These are phyloP conservation scores for Serinus canaria DNA, from an alignment of 2,113 vertebrate species.

Conservation along the genomic window DNA sequence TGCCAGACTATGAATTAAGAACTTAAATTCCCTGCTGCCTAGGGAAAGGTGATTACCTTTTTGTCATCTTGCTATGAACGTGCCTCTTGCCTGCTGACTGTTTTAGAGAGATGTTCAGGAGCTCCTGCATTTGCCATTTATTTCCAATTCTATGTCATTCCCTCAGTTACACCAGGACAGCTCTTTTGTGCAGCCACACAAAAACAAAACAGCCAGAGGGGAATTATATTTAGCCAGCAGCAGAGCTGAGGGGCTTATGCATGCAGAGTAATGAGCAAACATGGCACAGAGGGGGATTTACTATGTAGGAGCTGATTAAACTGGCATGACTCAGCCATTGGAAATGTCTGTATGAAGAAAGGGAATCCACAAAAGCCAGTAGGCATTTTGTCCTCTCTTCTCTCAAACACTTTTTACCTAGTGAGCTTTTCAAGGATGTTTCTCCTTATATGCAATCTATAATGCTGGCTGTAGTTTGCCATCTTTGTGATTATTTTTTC, in stretches of 20 bases:
- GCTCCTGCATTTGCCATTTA: not conserved
- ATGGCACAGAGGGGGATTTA: not conserved
- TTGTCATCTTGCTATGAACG: rapidly evolving
- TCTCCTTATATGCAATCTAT: not conserved
- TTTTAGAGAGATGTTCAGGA: not conserved
- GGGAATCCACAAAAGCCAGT: not conserved
- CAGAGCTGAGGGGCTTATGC: not conserved
- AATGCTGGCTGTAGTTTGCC: not conserved
- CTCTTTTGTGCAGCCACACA: not conserved
- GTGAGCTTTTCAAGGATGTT: not conserved
- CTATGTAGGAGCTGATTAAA: not conserved
- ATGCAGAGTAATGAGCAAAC: not conserved
- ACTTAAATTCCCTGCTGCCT: not conserved
- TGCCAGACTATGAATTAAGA: not conserved
- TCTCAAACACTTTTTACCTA: not conserved
- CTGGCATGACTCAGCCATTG: not conserved
- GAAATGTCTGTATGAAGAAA: not conserved
- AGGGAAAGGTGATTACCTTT: not conserved
- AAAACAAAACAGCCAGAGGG: not conserved
- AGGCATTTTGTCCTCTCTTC: not conserved
- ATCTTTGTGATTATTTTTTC: not conserved
- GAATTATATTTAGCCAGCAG: not conserved
- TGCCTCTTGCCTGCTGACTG: not conserved
- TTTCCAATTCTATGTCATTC: not conserved
- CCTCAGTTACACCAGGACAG: not conserved